Percentiles rank a stretch among this genome's conserved stretches.
Evolutionary conservation across 2,113 vertebrate species (phyloP).

Genomic region (Aegotheles bennettii): DNA sequence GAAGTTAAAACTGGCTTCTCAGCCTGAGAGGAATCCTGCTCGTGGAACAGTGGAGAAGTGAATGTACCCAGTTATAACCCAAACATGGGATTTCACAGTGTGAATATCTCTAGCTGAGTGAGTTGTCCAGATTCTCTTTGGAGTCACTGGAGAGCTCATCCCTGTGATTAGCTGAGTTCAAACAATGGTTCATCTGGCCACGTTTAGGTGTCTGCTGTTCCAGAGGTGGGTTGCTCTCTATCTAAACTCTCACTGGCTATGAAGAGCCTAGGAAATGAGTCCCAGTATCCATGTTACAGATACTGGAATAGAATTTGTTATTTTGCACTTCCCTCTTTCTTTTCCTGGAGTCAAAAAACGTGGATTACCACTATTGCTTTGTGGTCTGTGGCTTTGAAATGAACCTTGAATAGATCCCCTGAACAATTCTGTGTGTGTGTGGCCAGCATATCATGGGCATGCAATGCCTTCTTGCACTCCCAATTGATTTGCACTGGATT

Average conservation of each 20-base stretch:
- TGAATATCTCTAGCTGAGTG: neutral
- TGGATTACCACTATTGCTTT: neutral
- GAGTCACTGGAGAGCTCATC: neutral
- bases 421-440: neutral
- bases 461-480: neutral
- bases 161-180: neutral
- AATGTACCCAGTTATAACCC: neutral
- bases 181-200: neutral
- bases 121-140: neutral
- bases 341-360: neutral
- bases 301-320: neutral
- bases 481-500: neutral
- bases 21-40: neutral
- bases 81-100: neutral
- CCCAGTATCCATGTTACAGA: accelerated
- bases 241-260: neutral
- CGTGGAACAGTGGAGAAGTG: neutral
- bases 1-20: neutral
- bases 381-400: neutral
- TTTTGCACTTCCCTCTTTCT: neutral
- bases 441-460: accelerated
- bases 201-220: neutral
- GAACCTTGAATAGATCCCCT: neutral
- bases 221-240: neutral
- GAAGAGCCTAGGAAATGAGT: neutral